Evolutionary conservation across 2,888 invertebrate genomes (phyloP), one percentile per base, ranked within the genome.

Genomic region (Drosophila setosimentum): DNA sequence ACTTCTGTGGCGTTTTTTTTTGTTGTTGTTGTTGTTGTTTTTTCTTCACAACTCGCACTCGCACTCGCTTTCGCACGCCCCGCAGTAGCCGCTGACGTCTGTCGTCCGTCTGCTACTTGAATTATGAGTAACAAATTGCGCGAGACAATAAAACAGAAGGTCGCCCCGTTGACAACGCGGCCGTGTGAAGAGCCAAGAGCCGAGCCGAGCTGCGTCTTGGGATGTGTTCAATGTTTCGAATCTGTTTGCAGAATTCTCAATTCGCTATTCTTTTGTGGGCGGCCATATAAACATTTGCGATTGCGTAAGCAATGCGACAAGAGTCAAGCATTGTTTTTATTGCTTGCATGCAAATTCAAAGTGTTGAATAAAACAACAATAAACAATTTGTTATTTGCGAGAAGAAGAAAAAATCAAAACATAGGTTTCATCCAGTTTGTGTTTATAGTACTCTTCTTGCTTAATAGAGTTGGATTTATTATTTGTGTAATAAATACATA

Each of bases 61-160:
- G 30, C 13, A 37, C 30, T 50, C n/a, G n/a, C 29, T 27, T 37
- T 72, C 76, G 54, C 72, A 69, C 54, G 51, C 37, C 58, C 40
- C 30, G 50, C 65, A 35, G 66, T 60, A 60, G 64, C 78, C 66
- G 73, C 76, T 76, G 63, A 66, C 29, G 60, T 64, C 65, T 40
- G 16, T 35, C 54, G 21, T 40, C 55, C 58, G 57, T 54, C 67
- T 63, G 68, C 59, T 13, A 32, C 68, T 67, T 84, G 76, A 86
- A 68, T 87, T 85, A 83, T 81, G 81, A 87, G 80, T 76, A 81
- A 87, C 88, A 87, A 88, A 86, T 82, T 79, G 76, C 72, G 73
- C 82, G 77, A 78, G 73, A 87, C 77, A 83, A 83, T 79, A 71
- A 82, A 71, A 74, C 71, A 73, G 80, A 82, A 83, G 86, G 86